A percentile compares a stretch with the other conserved stretches of the same genome.
Conservation (phyloP, 2,113 vertebrate species). For the Malurus melanocephalus region DNA sequence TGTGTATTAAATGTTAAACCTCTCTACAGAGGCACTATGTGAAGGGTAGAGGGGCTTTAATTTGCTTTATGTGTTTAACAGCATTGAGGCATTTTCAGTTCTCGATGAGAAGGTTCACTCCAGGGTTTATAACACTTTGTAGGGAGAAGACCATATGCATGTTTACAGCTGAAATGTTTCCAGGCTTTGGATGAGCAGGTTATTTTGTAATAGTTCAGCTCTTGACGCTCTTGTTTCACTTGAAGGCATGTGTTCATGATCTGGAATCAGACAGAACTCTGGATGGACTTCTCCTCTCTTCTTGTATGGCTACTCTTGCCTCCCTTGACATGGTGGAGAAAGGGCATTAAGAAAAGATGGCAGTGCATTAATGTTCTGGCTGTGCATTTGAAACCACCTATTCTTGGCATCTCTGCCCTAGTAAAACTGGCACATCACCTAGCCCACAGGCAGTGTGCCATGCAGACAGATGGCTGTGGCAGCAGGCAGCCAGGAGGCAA, state of each 20-base stretch:
- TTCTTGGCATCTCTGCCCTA: conserved; percentile 9
- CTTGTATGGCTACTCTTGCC: not conserved
- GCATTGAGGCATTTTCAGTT: not conserved
- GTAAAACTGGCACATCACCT: conserved; percentile 23
- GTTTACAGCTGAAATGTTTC: not conserved
- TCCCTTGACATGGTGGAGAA: not conserved
- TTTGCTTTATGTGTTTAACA: conserved; percentile 15
- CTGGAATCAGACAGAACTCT: not conserved
- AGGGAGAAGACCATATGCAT: not conserved
- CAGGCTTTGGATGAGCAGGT: not conserved
- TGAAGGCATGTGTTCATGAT: not conserved
- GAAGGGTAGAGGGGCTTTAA: conserved; percentile 18
- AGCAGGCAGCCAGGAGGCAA: conserved; percentile 39
- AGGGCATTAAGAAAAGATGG: not conserved
- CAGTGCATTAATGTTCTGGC: not conserved
- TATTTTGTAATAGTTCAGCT: not conserved
- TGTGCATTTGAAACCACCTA: not conserved
- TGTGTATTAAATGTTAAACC: not conserved
- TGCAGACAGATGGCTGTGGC: conserved; percentile 47
- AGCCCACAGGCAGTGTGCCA: conserved; percentile 8
- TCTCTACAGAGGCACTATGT: not conserved
- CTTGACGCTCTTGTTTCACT: not conserved
- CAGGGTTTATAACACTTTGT: conserved; percentile 18
- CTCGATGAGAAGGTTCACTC: conserved; percentile 1
- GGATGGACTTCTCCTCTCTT: not conserved